Conservation (phyloP, 2,888 invertebrate genomes). For the Hydraecia micacea region DNA sequence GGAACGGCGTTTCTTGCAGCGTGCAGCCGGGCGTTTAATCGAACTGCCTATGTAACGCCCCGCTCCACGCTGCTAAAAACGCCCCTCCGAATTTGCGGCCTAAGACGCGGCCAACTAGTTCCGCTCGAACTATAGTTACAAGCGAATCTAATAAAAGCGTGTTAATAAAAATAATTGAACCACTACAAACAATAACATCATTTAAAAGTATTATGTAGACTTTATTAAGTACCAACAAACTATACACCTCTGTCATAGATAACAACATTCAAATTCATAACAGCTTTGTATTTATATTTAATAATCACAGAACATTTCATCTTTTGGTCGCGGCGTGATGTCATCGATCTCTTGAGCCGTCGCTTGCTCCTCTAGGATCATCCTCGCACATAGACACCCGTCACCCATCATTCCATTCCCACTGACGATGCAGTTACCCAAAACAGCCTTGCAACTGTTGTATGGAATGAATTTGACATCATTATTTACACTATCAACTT, state of each 20-base stretch:
- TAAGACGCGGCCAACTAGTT: no score
- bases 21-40: no score
- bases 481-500: constrained; percentile 41
- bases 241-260: constrained; percentile 28
- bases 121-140: no score
- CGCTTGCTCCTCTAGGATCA: constrained; percentile 81
- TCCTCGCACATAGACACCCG: constrained; percentile 85
- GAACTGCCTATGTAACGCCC: no score
- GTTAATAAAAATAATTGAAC: neutral
- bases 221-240: constrained; percentile 63
- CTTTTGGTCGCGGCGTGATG: constrained; percentile 81
- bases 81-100: no score
- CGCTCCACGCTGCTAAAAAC: no score
- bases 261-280: constrained; percentile 30
- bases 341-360: constrained; percentile 85
- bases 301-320: constrained; percentile 63
- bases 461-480: constrained; percentile 71
- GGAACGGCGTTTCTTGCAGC: no score
- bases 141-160: neutral
- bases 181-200: neutral
- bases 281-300: constrained; percentile 10
- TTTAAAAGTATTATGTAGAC: constrained; percentile 27
- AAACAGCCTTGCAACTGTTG: constrained; percentile 83
- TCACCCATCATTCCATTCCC: constrained; percentile 82
- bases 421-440: constrained; percentile 86